phyloP scores from a whole-genome alignment of 1,140 invertebrate genomes.

The Drosophila melanica region DNA sequence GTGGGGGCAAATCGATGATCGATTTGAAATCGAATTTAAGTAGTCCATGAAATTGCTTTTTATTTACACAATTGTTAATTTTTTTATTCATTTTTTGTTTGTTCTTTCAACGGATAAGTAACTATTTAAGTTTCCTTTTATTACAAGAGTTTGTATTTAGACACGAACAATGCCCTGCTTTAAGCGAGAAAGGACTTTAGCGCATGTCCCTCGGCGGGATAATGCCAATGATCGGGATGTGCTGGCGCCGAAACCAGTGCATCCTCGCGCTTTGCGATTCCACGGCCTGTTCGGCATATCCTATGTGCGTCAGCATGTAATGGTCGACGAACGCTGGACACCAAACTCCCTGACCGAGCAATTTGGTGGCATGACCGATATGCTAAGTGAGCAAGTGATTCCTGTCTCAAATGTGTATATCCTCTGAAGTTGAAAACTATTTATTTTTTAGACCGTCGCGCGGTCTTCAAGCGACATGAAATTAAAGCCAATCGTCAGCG shows the following conservation, averaged over 20 bases:
- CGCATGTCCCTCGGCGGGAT: slow-evolving; percentile 17
- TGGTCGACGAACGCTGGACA: slow-evolving; percentile 74
- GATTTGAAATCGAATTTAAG: neutral
- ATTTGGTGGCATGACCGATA: slow-evolving; percentile 70
- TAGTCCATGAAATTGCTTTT: neutral
- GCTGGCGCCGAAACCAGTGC: slow-evolving; percentile 71
- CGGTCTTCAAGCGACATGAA: slow-evolving; percentile 68
- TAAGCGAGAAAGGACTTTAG: slow-evolving; percentile 47
- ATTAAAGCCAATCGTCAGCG: slow-evolving; percentile 63
- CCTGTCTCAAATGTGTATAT: neutral
- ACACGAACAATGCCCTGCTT: slow-evolving; percentile 56
- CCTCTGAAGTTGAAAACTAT: neutral
- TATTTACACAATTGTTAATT: neutral
- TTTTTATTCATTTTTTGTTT: neutral
- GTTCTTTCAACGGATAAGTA: neutral
- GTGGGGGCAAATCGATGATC: too few species aligned
- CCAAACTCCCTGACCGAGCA: slow-evolving; percentile 70
- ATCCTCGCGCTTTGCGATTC: slow-evolving; percentile 61
- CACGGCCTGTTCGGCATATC: slow-evolving; percentile 77
- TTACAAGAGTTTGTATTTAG: neutral
- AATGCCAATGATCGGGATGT: slow-evolving; percentile 51
- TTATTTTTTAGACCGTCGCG: slow-evolving; percentile 51
- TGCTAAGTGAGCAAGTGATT: slow-evolving; percentile 58
- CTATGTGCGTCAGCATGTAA: slow-evolving; percentile 69
- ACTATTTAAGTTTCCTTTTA: slow-evolving; percentile 2